Conservation (phyloP, 2,113 vertebrate species). For the Plestiodon gilberti region DNA sequence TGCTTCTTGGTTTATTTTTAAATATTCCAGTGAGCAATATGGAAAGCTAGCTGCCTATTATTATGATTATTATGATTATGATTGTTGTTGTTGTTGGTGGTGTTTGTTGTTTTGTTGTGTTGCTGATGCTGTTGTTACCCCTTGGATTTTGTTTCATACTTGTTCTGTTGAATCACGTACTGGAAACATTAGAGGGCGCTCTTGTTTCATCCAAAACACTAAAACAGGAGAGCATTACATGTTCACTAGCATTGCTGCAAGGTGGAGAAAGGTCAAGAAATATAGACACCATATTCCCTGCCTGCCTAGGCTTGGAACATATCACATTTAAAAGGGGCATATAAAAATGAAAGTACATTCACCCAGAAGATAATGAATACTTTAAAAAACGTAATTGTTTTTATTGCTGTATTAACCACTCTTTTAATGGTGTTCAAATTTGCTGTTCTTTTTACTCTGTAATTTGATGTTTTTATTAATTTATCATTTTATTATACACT, state of each 20-base stretch:
- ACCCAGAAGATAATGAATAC: neutral
- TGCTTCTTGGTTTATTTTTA: no score
- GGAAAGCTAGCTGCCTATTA: neutral
- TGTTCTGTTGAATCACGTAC: neutral
- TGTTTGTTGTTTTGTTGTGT: no score
- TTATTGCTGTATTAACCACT: no score
- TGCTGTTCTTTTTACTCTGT: no score
- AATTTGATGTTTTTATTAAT: no score
- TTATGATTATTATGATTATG: no score
- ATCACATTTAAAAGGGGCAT: neutral
- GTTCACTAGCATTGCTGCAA: neutral
- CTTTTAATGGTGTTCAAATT: no score
- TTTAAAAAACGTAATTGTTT: neutral
- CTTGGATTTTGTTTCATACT: neutral
- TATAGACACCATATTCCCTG: neutral
- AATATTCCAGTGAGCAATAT: neutral
- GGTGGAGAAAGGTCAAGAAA: neutral
- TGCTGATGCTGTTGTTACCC: neutral
- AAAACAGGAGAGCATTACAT: neutral
- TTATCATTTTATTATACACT: no score
- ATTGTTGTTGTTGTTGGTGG: no score
- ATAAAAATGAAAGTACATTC: neutral
- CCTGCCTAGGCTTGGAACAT: neutral
- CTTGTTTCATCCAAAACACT: slow-evolving; percentile 1
- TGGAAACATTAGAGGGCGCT: slow-evolving; percentile 31